Base-by-base conservation (phyloP, 2,797 vertebrate genomes). In the Falco cherrug region DNA sequence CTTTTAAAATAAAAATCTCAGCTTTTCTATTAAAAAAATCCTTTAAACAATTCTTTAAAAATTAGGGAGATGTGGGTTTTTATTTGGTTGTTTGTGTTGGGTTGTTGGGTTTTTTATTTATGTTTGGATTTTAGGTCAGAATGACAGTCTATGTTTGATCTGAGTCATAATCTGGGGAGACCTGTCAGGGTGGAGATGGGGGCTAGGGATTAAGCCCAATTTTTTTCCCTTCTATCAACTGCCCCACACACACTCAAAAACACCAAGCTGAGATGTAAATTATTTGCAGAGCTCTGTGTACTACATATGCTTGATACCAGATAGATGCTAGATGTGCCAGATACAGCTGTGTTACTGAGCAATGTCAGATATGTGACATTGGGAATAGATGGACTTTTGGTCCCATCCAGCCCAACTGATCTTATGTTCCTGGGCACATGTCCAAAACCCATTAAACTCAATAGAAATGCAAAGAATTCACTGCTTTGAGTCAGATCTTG, bases 331-430 rank as follows among this genome's bases (percentile, higher is more conserved):
- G 28, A 37, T 76, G n/a, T 19, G 17, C 47, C 90, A 93, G 79
- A 60, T 47, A 61, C 75, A 92, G 87, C 79, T 74, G 78, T 78
- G 84, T 89, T n/a, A 54, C 79, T 47, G 50, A 74, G 89, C 79
- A 94, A 59, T 59, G 77, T 93, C 77, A 93, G 59, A 56, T 29
- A 50, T 31, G 47, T 87, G 82, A 93, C 87, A 91, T 7, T 92
- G 57, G 82, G 69, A 96, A 93, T 81, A 92, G 84, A 92, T 75
- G 47, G 84, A 96, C 92, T 93, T 92, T 59, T 50, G 70, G 93
- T 92, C 53, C 83, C 28, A 2, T 71, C 54, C 82, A 94, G 73
- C 39, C 92, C 69, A 90, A 94, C 64, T 77, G 61, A 97, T 93
- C 79, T 81, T 88, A 84, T 63, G 77, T 88, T 95, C 43, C 87